Evolutionary conservation across 2,113 vertebrate species (phyloP), one percentile per base, ranked within the genome.

Genomic region (Monarcha castaneiventris): DNA sequence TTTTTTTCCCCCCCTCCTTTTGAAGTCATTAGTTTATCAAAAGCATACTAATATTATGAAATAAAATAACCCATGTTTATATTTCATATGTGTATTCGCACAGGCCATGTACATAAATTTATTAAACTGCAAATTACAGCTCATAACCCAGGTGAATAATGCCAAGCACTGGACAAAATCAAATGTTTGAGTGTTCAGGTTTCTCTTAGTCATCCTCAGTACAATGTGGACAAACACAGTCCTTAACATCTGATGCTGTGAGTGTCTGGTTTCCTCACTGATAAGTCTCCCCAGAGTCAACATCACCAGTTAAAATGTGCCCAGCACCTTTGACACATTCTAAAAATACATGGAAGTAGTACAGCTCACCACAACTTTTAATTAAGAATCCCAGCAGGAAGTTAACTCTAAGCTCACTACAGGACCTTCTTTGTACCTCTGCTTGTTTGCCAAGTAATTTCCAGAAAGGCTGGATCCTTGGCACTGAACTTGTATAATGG

Each of bases 381-480:
- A 82, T 91, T 51, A 87, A 63, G 75, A 95, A 89, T 76, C 63
- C 54, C 71, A 76, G 35, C 33, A 93, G 48, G 74, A 91, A 80
- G 69, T 59, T 93, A 80, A 73, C 41, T 93, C 33, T 26, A 39
- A 46, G n/a, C 67, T 82, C 62, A 87, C 8, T 15, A 96, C 63
- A 97, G 74, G n/a, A 89, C 58, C 77, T 80, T 84, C 90, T 94
- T 94, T 93, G 71, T 91, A 87, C 41, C 59, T 72, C 43, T 76
- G 67, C 71, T 87, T 80, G 63, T 66, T 91, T 83, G 59, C 51
- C 1, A 2, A 96, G 71, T 64, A 37, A 73, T 71, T 94, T 89
- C 58, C 84, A 95, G 72, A 85, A 89, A 93, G 39, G 46, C 10
- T 89, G 81, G 43, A 58, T 91, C 74, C 87, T 41, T 77, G 37